These are phyloP conservation scores for Elgaria multicarinata DNA, from an alignment of 2,113 vertebrate species.

Conservation along the genomic window DNA sequence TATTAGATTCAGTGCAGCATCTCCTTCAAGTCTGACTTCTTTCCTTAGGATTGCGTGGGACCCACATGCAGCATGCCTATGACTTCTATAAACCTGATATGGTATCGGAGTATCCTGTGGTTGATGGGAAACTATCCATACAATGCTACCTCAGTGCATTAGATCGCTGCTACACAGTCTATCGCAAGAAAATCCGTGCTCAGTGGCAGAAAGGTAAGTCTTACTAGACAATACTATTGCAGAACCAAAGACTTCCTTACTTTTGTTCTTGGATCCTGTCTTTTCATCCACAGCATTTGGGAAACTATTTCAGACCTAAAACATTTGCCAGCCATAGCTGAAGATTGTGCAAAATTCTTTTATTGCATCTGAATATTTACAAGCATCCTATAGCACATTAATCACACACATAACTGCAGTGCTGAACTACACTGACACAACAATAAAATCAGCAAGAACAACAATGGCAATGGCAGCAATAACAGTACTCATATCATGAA, in stretches of 20 bases:
- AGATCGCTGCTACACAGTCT: slow-evolving; percentile 93
- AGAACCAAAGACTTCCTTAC: neutral
- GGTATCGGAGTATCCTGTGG: slow-evolving; percentile 95
- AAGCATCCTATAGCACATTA: neutral
- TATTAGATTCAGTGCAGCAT: neutral
- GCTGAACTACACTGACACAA: neutral
- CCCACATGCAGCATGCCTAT: slow-evolving; percentile 97
- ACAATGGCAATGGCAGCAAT: no score
- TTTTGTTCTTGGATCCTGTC: neutral
- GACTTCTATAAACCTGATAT: slow-evolving; percentile 99
- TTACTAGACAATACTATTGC: neutral
- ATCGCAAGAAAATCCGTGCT: slow-evolving; percentile 91
- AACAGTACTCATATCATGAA: no score
- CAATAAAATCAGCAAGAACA: no score
- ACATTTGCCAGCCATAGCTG: neutral
- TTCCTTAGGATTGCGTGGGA: slow-evolving; percentile 89
- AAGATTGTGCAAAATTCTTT: neutral
- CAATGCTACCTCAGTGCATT: slow-evolving; percentile 96
- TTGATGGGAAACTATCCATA: slow-evolving; percentile 96
- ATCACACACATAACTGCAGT: neutral
- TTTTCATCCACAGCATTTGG: neutral
- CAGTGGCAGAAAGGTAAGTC: slow-evolving; percentile 93
- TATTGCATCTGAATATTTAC: neutral
- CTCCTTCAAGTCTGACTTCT: slow-evolving; percentile 9
- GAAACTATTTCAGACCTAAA: neutral